Percentiles rank a stretch among this genome's conserved stretches.
Conservation (phyloP, 2,888 invertebrate species). For the Aspidiotus destructor region DNA sequence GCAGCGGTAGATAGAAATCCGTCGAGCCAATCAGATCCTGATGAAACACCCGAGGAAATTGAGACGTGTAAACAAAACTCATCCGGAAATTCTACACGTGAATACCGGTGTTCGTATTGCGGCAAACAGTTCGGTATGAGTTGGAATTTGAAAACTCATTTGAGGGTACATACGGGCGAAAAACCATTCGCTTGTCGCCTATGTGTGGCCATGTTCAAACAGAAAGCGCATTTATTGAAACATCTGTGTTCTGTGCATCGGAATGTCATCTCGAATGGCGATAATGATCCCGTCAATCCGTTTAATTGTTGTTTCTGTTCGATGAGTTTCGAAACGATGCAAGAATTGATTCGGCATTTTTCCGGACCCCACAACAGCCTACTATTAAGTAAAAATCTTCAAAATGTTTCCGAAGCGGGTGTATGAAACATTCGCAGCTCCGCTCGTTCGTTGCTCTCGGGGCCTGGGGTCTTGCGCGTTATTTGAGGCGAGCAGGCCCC, state of each 20-base stretch:
- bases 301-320: slow-evolving; percentile 84
- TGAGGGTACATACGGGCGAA: slow-evolving; percentile 78
- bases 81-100: slow-evolving; percentile 52
- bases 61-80: slow-evolving; percentile 33
- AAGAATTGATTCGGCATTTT: slow-evolving; percentile 74
- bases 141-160: slow-evolving; percentile 82
- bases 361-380: slow-evolving; percentile 82
- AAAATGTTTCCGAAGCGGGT: neutral
- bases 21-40: slow-evolving; percentile 31
- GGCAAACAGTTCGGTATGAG: slow-evolving; percentile 88
- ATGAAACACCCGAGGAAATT: slow-evolving; percentile 25
- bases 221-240: slow-evolving; percentile 77
- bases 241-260: slow-evolving; percentile 82
- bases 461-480: too few relatives aligned
- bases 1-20: slow-evolving; percentile 25
- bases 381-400: slow-evolving; percentile 72
- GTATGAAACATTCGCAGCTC: too few relatives aligned
- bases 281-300: slow-evolving; percentile 55
- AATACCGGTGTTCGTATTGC: slow-evolving; percentile 80
- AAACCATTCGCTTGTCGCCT: slow-evolving; percentile 80
- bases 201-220: slow-evolving; percentile 85
- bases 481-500: too few relatives aligned
- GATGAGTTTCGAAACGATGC: slow-evolving; percentile 72
- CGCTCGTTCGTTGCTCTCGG: too few relatives aligned
- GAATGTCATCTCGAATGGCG: slow-evolving; percentile 74